phyloP scores from a whole-genome alignment of 2,797 vertebrate genomes.

The Leptoclinus maculatus region DNA sequence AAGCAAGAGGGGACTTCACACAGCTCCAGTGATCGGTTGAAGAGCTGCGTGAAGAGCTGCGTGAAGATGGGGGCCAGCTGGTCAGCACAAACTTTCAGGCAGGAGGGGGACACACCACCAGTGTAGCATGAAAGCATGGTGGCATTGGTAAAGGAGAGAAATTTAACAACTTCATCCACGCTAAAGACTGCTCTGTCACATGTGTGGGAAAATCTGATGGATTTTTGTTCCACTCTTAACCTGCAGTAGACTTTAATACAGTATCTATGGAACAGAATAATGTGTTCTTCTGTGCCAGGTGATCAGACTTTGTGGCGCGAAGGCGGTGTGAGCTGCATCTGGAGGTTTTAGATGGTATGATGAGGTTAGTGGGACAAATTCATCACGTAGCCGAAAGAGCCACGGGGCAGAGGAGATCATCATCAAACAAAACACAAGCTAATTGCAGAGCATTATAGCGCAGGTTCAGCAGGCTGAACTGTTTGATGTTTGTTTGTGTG shows the following conservation, averaged over 20 bases:
- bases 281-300: not conserved
- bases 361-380: slow-evolving; percentile 73
- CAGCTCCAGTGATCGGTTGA: too few species aligned
- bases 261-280: slow-evolving; percentile 3
- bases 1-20: too few species aligned
- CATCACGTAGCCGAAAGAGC: slow-evolving; percentile 63
- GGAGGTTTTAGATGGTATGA: slow-evolving; percentile 40
- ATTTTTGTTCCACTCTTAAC: slow-evolving; percentile 8
- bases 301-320: slow-evolving; percentile 12
- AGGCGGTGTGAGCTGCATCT: slow-evolving; percentile 6
- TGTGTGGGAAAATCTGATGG: not conserved
- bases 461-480: slow-evolving; percentile 64
- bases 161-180: too few species aligned
- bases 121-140: too few species aligned
- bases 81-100: too few species aligned
- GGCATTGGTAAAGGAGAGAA: too few species aligned
- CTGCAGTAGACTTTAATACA: not conserved
- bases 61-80: too few species aligned
- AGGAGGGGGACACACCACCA: too few species aligned
- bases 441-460: slow-evolving; percentile 78
- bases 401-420: slow-evolving; percentile 64
- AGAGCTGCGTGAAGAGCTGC: too few species aligned
- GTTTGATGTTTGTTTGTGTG: slow-evolving; percentile 59
- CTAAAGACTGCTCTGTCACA: not conserved
- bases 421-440: slow-evolving; percentile 78